phyloP scores from a whole-genome alignment of 2,113 vertebrate genomes.

The Empidonax traillii region DNA sequence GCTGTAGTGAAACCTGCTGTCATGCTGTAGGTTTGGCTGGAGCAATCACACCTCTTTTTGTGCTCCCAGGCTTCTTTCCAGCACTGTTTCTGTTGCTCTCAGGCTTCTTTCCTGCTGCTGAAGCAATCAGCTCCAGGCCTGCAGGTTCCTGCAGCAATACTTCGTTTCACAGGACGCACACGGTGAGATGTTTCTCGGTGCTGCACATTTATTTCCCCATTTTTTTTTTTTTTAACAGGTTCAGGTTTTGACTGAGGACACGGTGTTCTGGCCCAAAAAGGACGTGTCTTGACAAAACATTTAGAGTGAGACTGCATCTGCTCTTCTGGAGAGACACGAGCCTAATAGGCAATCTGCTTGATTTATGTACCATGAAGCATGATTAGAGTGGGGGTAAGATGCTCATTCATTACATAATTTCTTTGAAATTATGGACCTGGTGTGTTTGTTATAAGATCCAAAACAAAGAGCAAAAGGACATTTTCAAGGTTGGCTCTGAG shows the following conservation, averaged over 20 bases:
- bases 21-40: neutral
- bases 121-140: neutral
- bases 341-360: conserved; percentile 51
- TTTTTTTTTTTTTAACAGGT: neutral
- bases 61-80: neutral
- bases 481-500: neutral
- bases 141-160: neutral
- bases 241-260: neutral
- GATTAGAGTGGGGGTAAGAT: neutral
- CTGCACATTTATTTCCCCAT: neutral
- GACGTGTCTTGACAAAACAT: neutral
- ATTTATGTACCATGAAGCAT: conserved; percentile 41
- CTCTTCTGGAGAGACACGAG: neutral
- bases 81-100: neutral
- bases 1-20: neutral
- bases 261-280: neutral
- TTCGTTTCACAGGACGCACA: neutral
- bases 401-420: conserved; percentile 21
- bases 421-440: neutral
- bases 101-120: neutral
- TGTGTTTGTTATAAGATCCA: neutral
- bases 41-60: neutral
- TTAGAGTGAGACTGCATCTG: conserved; percentile 16
- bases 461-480: neutral
- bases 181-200: neutral